Conservation (phyloP, 2,113 vertebrate genomes). For the Erinaceus europaeus region DNA sequence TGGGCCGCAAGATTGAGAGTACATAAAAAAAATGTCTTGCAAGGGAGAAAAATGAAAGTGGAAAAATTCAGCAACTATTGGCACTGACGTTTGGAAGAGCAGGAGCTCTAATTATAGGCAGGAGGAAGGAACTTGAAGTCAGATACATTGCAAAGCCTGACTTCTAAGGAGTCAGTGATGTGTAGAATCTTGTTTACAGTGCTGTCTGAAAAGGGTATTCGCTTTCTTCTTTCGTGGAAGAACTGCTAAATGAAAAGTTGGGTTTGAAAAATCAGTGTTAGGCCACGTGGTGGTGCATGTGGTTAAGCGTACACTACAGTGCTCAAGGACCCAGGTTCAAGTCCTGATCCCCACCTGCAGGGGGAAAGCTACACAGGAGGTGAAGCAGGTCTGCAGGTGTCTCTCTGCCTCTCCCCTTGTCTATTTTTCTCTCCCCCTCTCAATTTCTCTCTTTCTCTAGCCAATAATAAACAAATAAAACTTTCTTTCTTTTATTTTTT, state of each 20-base stretch:
- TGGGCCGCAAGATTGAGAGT: not conserved
- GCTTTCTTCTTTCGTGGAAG: not conserved
- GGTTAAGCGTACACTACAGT: no score
- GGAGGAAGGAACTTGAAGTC: not conserved
- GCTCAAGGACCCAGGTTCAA: no score
- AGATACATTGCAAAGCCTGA: not conserved
- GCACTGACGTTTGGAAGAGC: not conserved
- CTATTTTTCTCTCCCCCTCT: no score
- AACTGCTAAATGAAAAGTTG: not conserved
- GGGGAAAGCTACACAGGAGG: no score
- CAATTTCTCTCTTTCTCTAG: no score
- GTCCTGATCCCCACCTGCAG: no score
- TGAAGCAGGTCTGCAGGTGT: no score
- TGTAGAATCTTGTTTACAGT: not conserved
- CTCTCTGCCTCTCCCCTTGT: no score
- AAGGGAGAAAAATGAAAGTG: not conserved
- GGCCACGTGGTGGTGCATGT: no score
- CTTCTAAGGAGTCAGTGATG: not conserved
- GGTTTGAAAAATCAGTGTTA: not conserved
- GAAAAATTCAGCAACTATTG: not conserved
- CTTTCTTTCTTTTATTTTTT: no score
- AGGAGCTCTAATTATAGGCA: not conserved
- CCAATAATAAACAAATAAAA: no score
- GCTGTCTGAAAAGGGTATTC: constrained; percentile 3
- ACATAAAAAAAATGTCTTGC: not conserved